Base-by-base conservation (phyloP, 2,888 invertebrate species). In the Bombyx huttoni region DNA sequence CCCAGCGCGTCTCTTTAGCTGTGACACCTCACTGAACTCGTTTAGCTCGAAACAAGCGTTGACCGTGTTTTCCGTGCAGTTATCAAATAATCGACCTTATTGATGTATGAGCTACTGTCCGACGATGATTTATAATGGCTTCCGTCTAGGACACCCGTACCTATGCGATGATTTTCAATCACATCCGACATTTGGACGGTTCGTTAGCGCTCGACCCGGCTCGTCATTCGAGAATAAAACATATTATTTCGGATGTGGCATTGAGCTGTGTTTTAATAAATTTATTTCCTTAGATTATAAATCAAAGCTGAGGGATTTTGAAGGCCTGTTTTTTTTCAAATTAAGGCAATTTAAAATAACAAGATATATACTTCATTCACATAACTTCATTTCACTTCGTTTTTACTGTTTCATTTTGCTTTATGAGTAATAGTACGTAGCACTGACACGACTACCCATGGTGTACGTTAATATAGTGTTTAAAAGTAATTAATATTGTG, bases 121-220 rank as follows among this genome's bases (percentile, higher is more conserved):
- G 60, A 56, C 60, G 63, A 79, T 87, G 87, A 87, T 88, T 87
- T 81, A 88, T 88, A 82, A 78, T 79, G 72, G 80, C 85, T 87
- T 84, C 86, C 83, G 87, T 79, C 76, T 84, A 84, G 82, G 85
- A 88, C 86, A 87, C 76, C 40, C 79, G 78, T 84, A 81, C 75
- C 83, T 82, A 73, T 70, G 71, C 77, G 81, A 84, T 86, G 86
- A 87, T 86, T 88, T 86, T 85, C 87, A 87, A 88, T 87, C 87
- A 87, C 77, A 86, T 82, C 78, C 77, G 84, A 83, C 40, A 40
- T 8, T 10, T 12, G 40, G 9, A 10, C 74, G 86, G 78, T 87
- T 88, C 87, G 87, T 88, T 88, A 88, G 83, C 75, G 70, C 59
- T 57, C 68, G 66, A 40, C 40, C 40, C 40, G 40, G 40, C 40